phyloP scores from a whole-genome alignment of 2,797 vertebrate species.

The Spinibarbus caldwelli region DNA sequence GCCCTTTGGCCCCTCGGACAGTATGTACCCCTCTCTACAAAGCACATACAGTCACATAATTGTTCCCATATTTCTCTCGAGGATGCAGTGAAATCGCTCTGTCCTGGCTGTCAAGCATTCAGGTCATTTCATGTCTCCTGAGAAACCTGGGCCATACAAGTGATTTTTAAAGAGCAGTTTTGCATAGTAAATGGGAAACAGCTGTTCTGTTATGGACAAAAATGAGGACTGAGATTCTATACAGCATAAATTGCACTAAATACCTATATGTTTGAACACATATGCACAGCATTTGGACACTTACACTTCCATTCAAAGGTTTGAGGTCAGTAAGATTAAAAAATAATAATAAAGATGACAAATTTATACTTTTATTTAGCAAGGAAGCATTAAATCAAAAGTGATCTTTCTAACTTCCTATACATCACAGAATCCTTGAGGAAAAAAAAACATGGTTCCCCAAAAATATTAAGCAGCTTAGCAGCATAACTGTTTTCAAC shows the following conservation, averaged over 20 bases:
- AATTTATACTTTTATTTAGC: background rate
- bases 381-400: background rate
- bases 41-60: constrained; percentile 46
- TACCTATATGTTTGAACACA: background rate
- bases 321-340: background rate
- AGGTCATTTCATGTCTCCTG: constrained; percentile 38
- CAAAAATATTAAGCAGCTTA: too few species aligned
- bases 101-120: constrained; percentile 20
- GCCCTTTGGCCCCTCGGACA: constrained; percentile 3
- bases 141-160: constrained; percentile 30
- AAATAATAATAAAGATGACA: background rate
- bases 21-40: constrained; percentile 41
- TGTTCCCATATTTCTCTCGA: constrained; percentile 49
- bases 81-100: constrained; percentile 37
- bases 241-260: background rate
- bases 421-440: background rate
- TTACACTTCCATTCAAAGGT: background rate
- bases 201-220: background rate
- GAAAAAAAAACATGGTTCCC: background rate
- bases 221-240: background rate
- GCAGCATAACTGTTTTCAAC: too few species aligned
- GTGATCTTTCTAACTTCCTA: too few species aligned
- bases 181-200: constrained; percentile 21
- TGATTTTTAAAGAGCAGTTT: constrained; percentile 29
- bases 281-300: background rate